A percentile compares a stretch with the other conserved stretches of the same genome.
Evolutionary conservation across 2,888 invertebrate genomes (phyloP).

Genomic region (Plagiodera versicolora): DNA sequence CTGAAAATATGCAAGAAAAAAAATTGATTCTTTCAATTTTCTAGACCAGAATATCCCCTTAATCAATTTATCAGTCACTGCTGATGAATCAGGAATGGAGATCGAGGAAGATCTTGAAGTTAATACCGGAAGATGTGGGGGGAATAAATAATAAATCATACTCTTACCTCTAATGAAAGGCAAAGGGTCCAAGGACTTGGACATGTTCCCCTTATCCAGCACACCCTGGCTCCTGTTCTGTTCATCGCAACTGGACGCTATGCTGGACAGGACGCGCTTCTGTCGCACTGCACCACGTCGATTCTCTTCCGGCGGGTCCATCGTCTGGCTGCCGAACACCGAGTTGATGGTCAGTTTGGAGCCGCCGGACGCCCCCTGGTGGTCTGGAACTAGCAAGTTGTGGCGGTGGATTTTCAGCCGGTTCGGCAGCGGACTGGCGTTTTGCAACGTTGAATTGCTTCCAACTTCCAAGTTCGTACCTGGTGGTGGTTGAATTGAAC

Average conservation of each 20-base stretch:
- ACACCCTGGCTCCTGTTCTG: conserved; percentile 49
- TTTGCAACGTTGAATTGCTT: conserved; percentile 61
- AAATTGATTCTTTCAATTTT: no score
- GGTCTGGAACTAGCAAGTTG: conserved; percentile 58
- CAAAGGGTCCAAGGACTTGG: conserved; percentile 68
- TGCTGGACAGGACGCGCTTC: conserved; percentile 65
- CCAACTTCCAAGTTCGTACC: conserved; percentile 59
- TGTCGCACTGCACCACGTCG: conserved; percentile 37
- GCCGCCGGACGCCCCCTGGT: conserved; percentile 49
- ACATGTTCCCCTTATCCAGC: conserved; percentile 59
- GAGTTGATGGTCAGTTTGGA: conserved; percentile 58
- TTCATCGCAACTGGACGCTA: conserved; percentile 66
- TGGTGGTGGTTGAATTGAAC: conserved; percentile 33
- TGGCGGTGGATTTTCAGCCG: conserved; percentile 53
- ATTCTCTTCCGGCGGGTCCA: conserved; percentile 35
- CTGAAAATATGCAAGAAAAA: no score
- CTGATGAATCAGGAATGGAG: no score
- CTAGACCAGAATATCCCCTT: no score
- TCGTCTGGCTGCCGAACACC: conserved; percentile 51
- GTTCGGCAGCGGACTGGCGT: conserved; percentile 56
- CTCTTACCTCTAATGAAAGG: conserved; percentile 49
- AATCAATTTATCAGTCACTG: no score
- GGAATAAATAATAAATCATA: no score
- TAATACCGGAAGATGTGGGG: no score
- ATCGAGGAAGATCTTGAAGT: no score